phyloP scores from a whole-genome alignment of 2,888 invertebrate genomes.

The Strigamia crassipes region DNA sequence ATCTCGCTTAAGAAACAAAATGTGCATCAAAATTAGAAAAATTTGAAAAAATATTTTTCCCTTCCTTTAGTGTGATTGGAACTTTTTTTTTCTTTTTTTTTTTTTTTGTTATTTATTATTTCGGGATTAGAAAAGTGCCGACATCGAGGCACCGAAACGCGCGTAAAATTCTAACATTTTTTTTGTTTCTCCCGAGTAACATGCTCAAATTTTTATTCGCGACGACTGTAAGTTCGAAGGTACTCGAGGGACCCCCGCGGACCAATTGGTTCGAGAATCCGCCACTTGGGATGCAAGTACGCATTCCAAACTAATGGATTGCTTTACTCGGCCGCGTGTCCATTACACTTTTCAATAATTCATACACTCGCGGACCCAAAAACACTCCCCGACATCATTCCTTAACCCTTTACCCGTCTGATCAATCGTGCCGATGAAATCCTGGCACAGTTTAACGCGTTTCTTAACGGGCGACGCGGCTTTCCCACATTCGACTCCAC shows the following conservation, averaged over 20 bases:
- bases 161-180: background rate
- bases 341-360: background rate
- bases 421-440: slow-evolving; percentile 60
- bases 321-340: background rate
- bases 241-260: slow-evolving; percentile 5
- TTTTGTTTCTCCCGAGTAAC: background rate
- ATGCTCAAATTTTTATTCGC: slow-evolving; percentile 15
- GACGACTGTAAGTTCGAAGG: background rate
- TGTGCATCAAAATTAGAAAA: background rate
- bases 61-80: background rate
- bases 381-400: background rate
- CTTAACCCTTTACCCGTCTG: slow-evolving; percentile 57
- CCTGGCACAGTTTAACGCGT: slow-evolving; percentile 57
- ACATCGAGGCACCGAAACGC: background rate
- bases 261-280: slow-evolving; percentile 25
- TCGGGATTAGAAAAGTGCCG: background rate
- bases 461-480: slow-evolving; percentile 47
- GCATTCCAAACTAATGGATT: slow-evolving; percentile 19
- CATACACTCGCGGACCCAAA: background rate
- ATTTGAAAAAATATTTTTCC: background rate
- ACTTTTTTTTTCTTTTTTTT: too few relatives aligned
- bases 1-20: slow-evolving; percentile 10
- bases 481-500: background rate
- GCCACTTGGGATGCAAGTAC: slow-evolving; percentile 28
- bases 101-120: too few relatives aligned